A percentile compares a stretch with the other conserved stretches of the same genome.
Evolutionary conservation across 2,113 vertebrate genomes (phyloP).

Genomic region (Channa maculata): DNA sequence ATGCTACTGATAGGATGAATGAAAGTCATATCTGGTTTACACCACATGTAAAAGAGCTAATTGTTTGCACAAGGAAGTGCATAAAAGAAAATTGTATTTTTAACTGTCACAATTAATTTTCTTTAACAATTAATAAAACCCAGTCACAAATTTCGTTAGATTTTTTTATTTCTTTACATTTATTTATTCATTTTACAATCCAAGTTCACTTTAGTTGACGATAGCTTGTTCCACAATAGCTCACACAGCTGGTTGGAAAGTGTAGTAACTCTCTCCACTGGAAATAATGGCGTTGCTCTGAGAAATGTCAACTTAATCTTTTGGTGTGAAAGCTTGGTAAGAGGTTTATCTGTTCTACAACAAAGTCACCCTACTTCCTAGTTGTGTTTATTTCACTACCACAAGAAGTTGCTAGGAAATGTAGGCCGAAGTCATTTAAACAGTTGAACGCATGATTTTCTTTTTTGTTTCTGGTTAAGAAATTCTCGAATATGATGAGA

Average conservation of each 20-base stretch:
- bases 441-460: slow-evolving; percentile 8
- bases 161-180: too few species aligned
- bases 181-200: too few species aligned
- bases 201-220: too few species aligned
- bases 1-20: too few species aligned
- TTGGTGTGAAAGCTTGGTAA: neutral
- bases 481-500: neutral
- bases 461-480: neutral
- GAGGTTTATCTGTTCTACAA: neutral
- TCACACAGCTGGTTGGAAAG: neutral
- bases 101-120: too few species aligned
- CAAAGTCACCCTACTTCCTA: slow-evolving; percentile 20
- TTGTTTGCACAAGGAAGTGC: neutral
- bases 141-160: too few species aligned
- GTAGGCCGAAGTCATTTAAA: neutral
- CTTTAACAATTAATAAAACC: too few species aligned
- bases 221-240: neutral
- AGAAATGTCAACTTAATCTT: neutral
- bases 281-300: neutral
- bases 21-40: too few species aligned
- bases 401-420: slow-evolving; percentile 13
- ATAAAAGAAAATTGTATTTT: neutral
- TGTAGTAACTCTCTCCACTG: neutral
- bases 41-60: neutral
- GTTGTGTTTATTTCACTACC: slow-evolving; percentile 18